Evolutionary conservation across 2,113 vertebrate genomes (phyloP).

Genomic region (Oryzias woworae): DNA sequence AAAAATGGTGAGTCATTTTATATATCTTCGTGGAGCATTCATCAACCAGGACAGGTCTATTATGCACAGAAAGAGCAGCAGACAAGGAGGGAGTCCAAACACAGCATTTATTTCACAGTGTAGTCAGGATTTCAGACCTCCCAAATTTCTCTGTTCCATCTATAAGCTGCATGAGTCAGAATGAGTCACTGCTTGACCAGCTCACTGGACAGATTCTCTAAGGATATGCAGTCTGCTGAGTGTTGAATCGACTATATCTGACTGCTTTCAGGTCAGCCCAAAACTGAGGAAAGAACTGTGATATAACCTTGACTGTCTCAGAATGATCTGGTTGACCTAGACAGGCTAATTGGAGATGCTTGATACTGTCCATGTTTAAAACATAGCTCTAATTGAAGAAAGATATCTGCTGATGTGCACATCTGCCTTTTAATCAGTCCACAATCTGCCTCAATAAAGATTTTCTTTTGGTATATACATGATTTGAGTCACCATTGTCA

Average conservation of each 20-base stretch:
- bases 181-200: slow-evolving; percentile 31
- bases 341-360: slow-evolving; percentile 1
- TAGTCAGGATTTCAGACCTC: slow-evolving; percentile 7
- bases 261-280: slow-evolving; percentile 10
- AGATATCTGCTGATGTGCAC: too few relatives aligned
- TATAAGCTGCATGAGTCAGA: slow-evolving; percentile 33
- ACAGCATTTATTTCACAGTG: slow-evolving; percentile 20
- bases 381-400: too few relatives aligned
- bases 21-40: slow-evolving; percentile 29
- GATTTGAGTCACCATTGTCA: too few relatives aligned
- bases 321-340: neutral
- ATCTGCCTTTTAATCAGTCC: too few relatives aligned
- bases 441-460: too few relatives aligned
- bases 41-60: slow-evolving; percentile 37
- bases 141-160: slow-evolving; percentile 22
- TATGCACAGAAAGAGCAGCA: slow-evolving; percentile 19
- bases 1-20: slow-evolving; percentile 24
- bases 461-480: too few relatives aligned
- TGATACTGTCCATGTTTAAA: slow-evolving; percentile 5
- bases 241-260: slow-evolving; percentile 3
- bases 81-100: slow-evolving; percentile 30
- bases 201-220: slow-evolving; percentile 15
- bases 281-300: neutral
- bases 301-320: neutral
- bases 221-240: slow-evolving; percentile 10